Evolutionary conservation across 2,797 vertebrate species (phyloP).

Genomic region (Chelon auratus): DNA sequence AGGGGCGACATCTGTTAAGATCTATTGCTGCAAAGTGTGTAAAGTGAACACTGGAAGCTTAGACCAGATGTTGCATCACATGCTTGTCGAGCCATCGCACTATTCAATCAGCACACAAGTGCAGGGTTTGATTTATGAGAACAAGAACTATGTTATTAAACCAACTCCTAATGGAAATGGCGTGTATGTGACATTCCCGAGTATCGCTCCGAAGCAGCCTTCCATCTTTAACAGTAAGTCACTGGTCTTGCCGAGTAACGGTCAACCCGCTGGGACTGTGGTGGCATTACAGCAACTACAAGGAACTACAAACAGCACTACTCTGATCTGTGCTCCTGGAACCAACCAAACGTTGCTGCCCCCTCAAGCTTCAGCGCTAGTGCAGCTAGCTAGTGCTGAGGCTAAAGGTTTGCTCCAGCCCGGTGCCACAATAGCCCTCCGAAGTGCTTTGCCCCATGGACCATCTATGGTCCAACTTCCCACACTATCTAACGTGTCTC

Average conservation of each 20-base stretch:
- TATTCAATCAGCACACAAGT: slow-evolving; percentile 90
- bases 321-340: slow-evolving; percentile 78
- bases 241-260: slow-evolving; percentile 75
- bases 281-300: slow-evolving; percentile 71
- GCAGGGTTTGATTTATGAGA: slow-evolving; percentile 88
- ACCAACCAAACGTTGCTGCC: slow-evolving; percentile 81
- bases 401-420: slow-evolving; percentile 85
- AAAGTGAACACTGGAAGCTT: slow-evolving; percentile 86
- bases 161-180: slow-evolving; percentile 83
- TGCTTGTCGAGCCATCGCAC: slow-evolving; percentile 92
- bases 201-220: slow-evolving; percentile 71
- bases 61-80: slow-evolving; percentile 94
- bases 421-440: slow-evolving; percentile 80
- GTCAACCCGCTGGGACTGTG: slow-evolving; percentile 69
- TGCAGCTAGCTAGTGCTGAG: slow-evolving; percentile 86
- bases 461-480: slow-evolving; percentile 70
- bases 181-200: slow-evolving; percentile 74
- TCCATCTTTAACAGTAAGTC: slow-evolving; percentile 70
- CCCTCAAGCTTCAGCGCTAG: slow-evolving; percentile 84
- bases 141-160: slow-evolving; percentile 73
- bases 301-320: slow-evolving; percentile 72
- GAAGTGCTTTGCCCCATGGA: slow-evolving; percentile 74
- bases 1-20: slow-evolving; percentile 38
- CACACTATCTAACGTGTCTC: slow-evolving; percentile 68
- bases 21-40: slow-evolving; percentile 93